Evolutionary conservation across 2,888 invertebrate species (phyloP), one percentile per base, ranked within the genome.

Genomic region (Archips xylosteana): DNA sequence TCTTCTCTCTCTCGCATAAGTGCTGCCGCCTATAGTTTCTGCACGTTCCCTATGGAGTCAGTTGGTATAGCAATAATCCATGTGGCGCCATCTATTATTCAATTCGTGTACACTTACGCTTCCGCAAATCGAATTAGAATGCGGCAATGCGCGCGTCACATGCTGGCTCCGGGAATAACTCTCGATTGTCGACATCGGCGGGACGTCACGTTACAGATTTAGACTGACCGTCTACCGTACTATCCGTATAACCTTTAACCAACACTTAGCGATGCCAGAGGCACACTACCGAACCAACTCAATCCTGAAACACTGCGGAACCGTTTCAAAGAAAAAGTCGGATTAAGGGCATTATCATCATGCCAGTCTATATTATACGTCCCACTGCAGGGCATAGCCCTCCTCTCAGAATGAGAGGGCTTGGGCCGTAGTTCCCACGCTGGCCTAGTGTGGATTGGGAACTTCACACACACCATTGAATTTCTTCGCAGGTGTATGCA

Each of bases 151-250:
- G 39, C 61, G 76, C 80, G 86, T 91, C 89, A 89, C 88, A 89
- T 89, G 80, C 88, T 87, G 88, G 87, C 89, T 90, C 91, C 91
- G 85, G 88, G 92, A 92, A 93, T 92, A 93, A 90, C 91, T 91
- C 89, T 88, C 89, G 90, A 92, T 93, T 93, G 92, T 88, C 89
- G 86, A 83, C 84, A 87, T 61, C 85, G 78, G 79, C 78, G 77
- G 82, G 86, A 89, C 92, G 90, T 91, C 92, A 92, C 87, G 76
- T 82, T 84, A 88, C 92, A 80, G 84, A 92, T 86, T 90, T 92
- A 92, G 92, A 91, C 83, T 83, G 89, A 85, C 85, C 85, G 87
- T 87, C 88, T 88, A 85, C 83, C 81, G 78, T 78, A 81, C 82
- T 84, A 82, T 75, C 66, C 72, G 66, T 61, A 70, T 71, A 76